These are phyloP conservation scores for Luehdorfia chinensis DNA, from an alignment of 1,140 invertebrate genomes.

Conservation along the genomic window DNA sequence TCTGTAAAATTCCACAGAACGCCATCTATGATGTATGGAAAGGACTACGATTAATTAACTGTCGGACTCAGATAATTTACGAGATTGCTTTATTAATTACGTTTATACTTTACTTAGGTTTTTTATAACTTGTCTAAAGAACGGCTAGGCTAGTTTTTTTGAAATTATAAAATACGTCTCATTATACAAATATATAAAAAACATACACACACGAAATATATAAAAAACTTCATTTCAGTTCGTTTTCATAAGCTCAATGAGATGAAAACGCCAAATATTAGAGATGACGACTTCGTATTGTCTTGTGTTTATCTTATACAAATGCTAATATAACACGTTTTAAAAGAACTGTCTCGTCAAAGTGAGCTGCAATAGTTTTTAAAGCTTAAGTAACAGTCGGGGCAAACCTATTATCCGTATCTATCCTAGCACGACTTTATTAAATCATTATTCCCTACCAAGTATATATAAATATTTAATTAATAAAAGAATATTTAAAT, in stretches of 20 bases:
- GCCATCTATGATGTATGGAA: too few relatives aligned
- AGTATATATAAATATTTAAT: not conserved
- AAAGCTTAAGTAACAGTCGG: constrained; percentile 27
- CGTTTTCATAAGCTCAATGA: not conserved
- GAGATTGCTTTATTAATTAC: too few relatives aligned
- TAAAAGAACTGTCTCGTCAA: constrained; percentile 26
- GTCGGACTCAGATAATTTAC: too few relatives aligned
- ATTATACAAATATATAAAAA: too few relatives aligned
- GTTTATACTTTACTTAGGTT: too few relatives aligned
- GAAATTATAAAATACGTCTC: too few relatives aligned
- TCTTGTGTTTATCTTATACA: constrained; percentile 30
- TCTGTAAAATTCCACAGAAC: too few relatives aligned
- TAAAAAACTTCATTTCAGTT: not conserved
- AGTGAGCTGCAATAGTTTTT: constrained; percentile 25
- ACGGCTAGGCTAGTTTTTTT: too few relatives aligned
- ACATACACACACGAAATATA: too few relatives aligned
- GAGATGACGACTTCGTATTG: constrained; percentile 25
- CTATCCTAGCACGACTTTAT: not conserved
- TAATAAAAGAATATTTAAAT: not conserved
- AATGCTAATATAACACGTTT: constrained; percentile 26
- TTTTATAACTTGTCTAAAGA: too few relatives aligned
- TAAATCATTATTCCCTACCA: not conserved
- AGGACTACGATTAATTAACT: too few relatives aligned
- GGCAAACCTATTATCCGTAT: not conserved
- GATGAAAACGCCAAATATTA: not conserved